These are phyloP conservation scores for Caranx melampygus DNA, from an alignment of 2,113 vertebrate species.

Conservation along the genomic window DNA sequence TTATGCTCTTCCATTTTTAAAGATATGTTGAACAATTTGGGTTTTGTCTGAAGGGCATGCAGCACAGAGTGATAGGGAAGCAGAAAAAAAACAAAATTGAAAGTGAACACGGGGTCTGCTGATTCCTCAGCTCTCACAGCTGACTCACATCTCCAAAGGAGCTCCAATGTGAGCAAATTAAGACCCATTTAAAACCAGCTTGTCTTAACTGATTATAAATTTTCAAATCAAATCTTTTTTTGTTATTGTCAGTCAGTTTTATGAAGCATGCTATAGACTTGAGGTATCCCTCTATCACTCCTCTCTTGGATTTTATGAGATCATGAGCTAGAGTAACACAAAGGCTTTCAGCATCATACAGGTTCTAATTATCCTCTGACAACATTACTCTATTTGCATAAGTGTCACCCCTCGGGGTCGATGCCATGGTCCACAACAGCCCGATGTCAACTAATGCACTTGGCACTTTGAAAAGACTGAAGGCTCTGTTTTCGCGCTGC, in stretches of 20 bases:
- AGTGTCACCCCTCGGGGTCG: slow-evolving; percentile 19
- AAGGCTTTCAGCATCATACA: slow-evolving; percentile 27
- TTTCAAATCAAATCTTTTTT: slow-evolving; percentile 37
- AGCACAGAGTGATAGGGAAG: slow-evolving; percentile 8
- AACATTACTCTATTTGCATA: slow-evolving; percentile 16
- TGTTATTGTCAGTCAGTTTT: slow-evolving; percentile 30
- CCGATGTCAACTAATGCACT: slow-evolving; percentile 1
- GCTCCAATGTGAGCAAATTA: slow-evolving; percentile 4
- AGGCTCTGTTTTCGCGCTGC: slow-evolving; percentile 19
- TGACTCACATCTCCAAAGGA: slow-evolving; percentile 8
- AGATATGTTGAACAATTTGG: slow-evolving; percentile 21
- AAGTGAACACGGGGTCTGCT: slow-evolving; percentile 26
- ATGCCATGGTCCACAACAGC: not conserved
- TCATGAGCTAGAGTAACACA: slow-evolving; percentile 36
- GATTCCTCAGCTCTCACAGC: slow-evolving; percentile 30
- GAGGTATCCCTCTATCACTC: not conserved
- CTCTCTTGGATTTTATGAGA: slow-evolving; percentile 31
- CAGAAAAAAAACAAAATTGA: slow-evolving; percentile 7
- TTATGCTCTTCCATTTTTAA: not conserved
- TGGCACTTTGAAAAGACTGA: slow-evolving; percentile 24
- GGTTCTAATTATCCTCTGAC: slow-evolving; percentile 44
- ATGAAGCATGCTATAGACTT: not conserved
- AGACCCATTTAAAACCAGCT: slow-evolving; percentile 19
- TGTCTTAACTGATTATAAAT: slow-evolving; percentile 21
- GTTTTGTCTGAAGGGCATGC: slow-evolving; percentile 47